phyloP scores from a whole-genome alignment of 2,888 invertebrate genomes.

The Chrysodeixis includens region DNA sequence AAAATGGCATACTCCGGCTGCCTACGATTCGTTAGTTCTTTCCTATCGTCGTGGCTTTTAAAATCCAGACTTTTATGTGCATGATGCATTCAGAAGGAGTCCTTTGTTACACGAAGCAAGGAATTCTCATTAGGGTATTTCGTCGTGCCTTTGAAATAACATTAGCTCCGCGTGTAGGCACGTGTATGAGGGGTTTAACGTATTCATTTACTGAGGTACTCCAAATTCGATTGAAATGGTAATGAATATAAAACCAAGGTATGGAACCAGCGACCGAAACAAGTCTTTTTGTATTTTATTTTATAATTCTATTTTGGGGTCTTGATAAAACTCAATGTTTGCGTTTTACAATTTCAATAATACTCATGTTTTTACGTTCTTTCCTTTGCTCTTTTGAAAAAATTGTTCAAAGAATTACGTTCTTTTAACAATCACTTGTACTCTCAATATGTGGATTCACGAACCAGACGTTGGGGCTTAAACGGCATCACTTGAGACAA shows the following conservation, averaged over 20 bases:
- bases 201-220: slow-evolving; percentile 66
- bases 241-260: slow-evolving; percentile 45
- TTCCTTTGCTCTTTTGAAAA: no score
- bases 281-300: neutral
- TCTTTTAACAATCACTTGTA: slow-evolving; percentile 67
- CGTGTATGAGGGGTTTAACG: slow-evolving; percentile 68
- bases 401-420: slow-evolving; percentile 39
- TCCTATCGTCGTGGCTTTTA: slow-evolving; percentile 70
- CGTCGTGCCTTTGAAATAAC: slow-evolving; percentile 79
- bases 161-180: slow-evolving; percentile 73
- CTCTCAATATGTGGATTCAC: slow-evolving; percentile 63
- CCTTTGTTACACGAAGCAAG: slow-evolving; percentile 80
- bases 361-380: no score
- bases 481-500: slow-evolving; percentile 73
- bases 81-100: slow-evolving; percentile 80
- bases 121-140: slow-evolving; percentile 84
- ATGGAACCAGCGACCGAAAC: slow-evolving; percentile 18
- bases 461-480: slow-evolving; percentile 74
- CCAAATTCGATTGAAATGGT: slow-evolving; percentile 60
- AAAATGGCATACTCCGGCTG: slow-evolving; percentile 68
- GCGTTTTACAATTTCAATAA: neutral
- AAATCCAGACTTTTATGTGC: slow-evolving; percentile 78
- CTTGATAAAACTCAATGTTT: neutral
- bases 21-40: slow-evolving; percentile 71
- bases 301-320: neutral